Evolutionary conservation across 2,888 invertebrate species (phyloP), one percentile per base, ranked within the genome.

Genomic region (Agonum fuliginosum): DNA sequence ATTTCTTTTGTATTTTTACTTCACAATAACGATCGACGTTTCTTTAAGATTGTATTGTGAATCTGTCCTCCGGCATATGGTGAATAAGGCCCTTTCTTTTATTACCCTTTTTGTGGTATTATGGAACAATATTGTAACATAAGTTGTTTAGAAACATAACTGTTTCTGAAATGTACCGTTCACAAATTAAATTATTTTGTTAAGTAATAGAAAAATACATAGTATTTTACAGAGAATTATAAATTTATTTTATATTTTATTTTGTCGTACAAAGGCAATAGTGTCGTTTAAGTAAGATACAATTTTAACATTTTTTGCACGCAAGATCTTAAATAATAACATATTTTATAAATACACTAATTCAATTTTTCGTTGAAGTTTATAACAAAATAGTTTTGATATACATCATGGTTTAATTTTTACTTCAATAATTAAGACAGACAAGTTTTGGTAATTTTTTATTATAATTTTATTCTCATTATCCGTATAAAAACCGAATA

Each of bases 41-140:
- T 72, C 72, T 72, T 51, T 37, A 20, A 22, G 12, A 17, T 30
- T 72, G 46, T 37, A 73, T 73, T 73, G 54, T 41, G 67, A 20
- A 19, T 62, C 30, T 37, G 17, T 17, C 24, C 37, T 41, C 19
- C 73, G 58, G 41, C 73, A 73, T 62, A 41, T 73, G 73, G 54
- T 58, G 14, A 48, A 51, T 71, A 27, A 71, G 71, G 24, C 30
- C 48, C 30, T 51, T 30, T 51, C 48, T 71, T 58, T 30, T 51
- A 71, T 71, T 58, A 73, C 73, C 73, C 73, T 58, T 73, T 62
- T 73, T 73, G 73, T 73, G 73, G 73, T 73, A 58, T 73, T 43
- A 73, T 58, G 22, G 58, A 51, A 41, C 73, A 54, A 73, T 58
- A 73, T 73, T 73, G 65, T 10, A n/a, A n/a, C n/a, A n/a, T 30